Evolutionary conservation across 2,113 vertebrate species (phyloP).

Genomic region (Eubucco bourcierii): DNA sequence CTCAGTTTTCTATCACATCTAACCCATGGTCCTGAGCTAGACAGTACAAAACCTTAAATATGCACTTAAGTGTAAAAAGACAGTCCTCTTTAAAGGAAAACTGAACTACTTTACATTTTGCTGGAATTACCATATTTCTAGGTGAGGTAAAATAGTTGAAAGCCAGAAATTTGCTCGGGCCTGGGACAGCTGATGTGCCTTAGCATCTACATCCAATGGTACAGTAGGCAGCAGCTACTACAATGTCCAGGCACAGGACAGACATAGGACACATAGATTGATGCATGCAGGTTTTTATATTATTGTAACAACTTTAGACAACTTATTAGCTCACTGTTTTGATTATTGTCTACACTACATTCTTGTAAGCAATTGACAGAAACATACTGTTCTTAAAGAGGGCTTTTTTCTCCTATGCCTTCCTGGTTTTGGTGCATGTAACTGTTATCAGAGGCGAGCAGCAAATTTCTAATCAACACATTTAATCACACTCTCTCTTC

Average conservation of each 20-base stretch:
- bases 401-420: neutral
- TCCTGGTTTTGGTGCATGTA: neutral
- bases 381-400: neutral
- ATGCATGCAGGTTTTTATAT: fast-evolving
- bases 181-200: neutral
- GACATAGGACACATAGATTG: neutral
- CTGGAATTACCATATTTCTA: neutral
- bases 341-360: fast-evolving
- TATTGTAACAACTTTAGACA: neutral
- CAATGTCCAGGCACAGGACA: neutral
- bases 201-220: neutral
- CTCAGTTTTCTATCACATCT: neutral
- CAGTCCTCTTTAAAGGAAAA: neutral
- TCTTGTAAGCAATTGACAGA: neutral
- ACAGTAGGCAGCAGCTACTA: neutral
- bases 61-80: neutral
- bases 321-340: neutral
- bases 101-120: neutral
- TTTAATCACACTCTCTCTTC: conserved; percentile 49
- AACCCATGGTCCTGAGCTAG: neutral
- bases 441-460: neutral
- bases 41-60: neutral
- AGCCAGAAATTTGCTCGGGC: neutral
- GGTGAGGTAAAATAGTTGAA: neutral
- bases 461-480: conserved; percentile 50